Base-by-base conservation (phyloP, 2,113 vertebrate genomes). In the Gymnocephalus cernua region DNA sequence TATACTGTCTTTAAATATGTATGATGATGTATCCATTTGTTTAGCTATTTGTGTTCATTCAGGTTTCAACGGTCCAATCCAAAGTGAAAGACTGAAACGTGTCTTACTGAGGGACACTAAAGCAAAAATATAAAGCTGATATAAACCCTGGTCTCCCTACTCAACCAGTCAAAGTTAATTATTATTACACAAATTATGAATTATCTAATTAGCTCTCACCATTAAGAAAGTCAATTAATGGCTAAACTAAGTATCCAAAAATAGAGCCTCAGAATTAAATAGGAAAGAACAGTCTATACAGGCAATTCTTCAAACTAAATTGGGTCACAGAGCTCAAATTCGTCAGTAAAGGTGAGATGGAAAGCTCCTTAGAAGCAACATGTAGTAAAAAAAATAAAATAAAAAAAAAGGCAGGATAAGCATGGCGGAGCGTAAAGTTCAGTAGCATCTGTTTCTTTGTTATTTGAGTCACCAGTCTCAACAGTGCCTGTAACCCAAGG, bases 271-370 rank as follows among this genome's bases (percentile, higher is more conserved):
- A 21, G 41, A 79, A 85, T 80, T 71, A 69, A 80, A 53, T 27
- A 15, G 76, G 53, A 79, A 74, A 73, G 69, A 47, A 70, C 23
- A 62, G 72, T 23, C 23, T 44, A 45, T 19, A 85, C 59, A 50
- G 63, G 74, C 53, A 48, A 73, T 83, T 62, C 74, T 83, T 90
- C 84, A 83, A 72, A 66, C 27, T 32, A 80, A 88, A 85, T 56
- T 87, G 67, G 72, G 69, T 84, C 81, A 87, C 66, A 67, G 74
- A 78, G 65, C 77, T 77, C 14, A 16, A 77, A 87, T 84, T 64
- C 38, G 9, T 84, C 76, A 53, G 53, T 73, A 59, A 88, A 82
- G 73, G 50, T 76, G 62, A 78, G 50, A 74, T n/a, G 54, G 67
- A 18, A 66, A 66, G 65, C 9, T 35, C 25, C 47, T 79, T 58